These are phyloP conservation scores for Augochlora pura DNA, from an alignment of 1,140 invertebrate genomes.

Conservation along the genomic window DNA sequence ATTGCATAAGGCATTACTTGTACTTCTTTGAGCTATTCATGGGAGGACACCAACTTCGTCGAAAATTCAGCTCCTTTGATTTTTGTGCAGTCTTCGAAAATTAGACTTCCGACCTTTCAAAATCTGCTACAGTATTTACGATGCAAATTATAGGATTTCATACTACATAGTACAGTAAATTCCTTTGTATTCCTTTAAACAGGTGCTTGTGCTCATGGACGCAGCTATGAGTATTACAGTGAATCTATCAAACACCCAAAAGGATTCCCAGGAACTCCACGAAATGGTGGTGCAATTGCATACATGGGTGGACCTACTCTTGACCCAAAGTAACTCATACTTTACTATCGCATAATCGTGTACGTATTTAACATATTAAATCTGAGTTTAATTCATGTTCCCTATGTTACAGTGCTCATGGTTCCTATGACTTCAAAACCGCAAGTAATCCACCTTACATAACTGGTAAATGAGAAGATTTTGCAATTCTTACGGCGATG, in stretches of 20 bases:
- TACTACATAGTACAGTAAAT: neutral
- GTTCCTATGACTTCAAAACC: slow-evolving; percentile 32
- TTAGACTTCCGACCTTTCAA: too few species aligned
- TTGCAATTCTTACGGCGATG: neutral
- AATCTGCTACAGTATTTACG: too few species aligned
- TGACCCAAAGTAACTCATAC: slow-evolving; percentile 41
- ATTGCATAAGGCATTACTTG: too few species aligned
- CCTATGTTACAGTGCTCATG: slow-evolving; percentile 27
- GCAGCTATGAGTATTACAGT: slow-evolving; percentile 82
- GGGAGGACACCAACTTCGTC: too few species aligned
- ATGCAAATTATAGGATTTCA: too few species aligned
- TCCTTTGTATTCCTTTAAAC: neutral
- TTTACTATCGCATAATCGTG: neutral
- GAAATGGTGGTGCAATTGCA: neutral
- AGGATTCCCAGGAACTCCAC: slow-evolving; percentile 23
- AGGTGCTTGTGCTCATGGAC: slow-evolving; percentile 79
- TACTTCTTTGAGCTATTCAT: too few species aligned
- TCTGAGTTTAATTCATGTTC: neutral
- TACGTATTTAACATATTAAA: neutral
- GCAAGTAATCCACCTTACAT: slow-evolving; percentile 22
- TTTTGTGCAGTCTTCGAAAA: too few species aligned
- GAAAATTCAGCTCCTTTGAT: too few species aligned
- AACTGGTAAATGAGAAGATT: neutral
- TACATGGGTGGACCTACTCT: slow-evolving; percentile 55
- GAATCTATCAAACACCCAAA: slow-evolving; percentile 79